Percentiles rank a stretch among this genome's conserved stretches.
Evolutionary conservation across 2,113 vertebrate genomes (phyloP).

Genomic region (Isurus oxyrinchus): DNA sequence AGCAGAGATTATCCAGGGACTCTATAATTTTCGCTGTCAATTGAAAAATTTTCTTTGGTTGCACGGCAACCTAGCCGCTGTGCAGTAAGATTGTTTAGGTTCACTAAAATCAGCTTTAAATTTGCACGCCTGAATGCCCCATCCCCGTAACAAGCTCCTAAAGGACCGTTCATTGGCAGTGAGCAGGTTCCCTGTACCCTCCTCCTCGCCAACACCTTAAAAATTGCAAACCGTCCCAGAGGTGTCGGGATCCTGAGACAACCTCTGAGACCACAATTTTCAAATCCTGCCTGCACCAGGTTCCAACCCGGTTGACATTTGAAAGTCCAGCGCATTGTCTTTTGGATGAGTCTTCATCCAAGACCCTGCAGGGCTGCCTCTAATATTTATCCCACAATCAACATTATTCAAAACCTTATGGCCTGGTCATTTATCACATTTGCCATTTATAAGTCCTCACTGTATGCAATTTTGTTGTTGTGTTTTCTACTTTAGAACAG

Average conservation of each 20-base stretch:
- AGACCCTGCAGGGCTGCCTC: not conserved
- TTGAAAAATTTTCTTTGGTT: not conserved
- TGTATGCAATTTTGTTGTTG: not conserved
- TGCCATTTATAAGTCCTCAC: too few species aligned
- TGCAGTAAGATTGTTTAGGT: too few species aligned
- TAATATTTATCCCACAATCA: not conserved
- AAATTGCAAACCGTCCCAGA: not conserved
- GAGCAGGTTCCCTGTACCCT: not conserved
- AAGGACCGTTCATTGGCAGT: not conserved
- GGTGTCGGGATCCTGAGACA: not conserved
- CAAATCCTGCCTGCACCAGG: not conserved
- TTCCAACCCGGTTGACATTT: not conserved
- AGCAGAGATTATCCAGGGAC: not conserved
- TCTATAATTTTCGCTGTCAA: not conserved
- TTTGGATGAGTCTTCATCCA: not conserved
- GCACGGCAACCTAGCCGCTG: not conserved
- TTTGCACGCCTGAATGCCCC: too few species aligned
- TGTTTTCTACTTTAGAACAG: not conserved
- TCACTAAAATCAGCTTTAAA: too few species aligned
- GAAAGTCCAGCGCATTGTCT: not conserved
- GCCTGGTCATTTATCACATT: not conserved
- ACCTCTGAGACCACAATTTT: not conserved
- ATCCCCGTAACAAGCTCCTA: not conserved
- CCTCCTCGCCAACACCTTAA: not conserved
- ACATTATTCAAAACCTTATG: not conserved